A percentile compares a stretch with the other conserved stretches of the same genome.
These are phyloP conservation scores for Chymomyza amoena DNA, from an alignment of 2,888 invertebrate genomes.

Conservation along the genomic window DNA sequence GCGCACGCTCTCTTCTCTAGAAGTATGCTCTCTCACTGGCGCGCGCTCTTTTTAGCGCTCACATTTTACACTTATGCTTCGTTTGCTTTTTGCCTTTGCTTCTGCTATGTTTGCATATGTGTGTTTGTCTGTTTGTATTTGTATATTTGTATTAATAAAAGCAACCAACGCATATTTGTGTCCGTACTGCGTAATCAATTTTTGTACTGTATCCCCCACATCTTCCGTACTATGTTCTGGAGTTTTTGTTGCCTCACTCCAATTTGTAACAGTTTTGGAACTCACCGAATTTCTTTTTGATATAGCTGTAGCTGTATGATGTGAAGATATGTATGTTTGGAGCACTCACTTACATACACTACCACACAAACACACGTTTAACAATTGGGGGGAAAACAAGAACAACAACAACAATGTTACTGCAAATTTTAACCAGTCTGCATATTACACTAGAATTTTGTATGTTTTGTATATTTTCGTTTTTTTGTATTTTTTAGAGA, in stretches of 20 bases:
- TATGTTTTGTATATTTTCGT: constrained; percentile 2
- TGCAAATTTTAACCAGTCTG: not conserved
- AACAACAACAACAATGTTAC: constrained; percentile 1
- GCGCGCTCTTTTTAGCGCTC: constrained; percentile 28
- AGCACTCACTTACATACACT: constrained; percentile 24
- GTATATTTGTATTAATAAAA: constrained; percentile 56
- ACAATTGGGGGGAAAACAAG: not conserved
- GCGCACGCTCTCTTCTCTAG: constrained; percentile 50
- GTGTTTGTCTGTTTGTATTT: constrained; percentile 34
- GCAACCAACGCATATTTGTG: constrained; percentile 67
- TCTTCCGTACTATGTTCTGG: constrained; percentile 49
- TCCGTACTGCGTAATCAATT: constrained; percentile 65
- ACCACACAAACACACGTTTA: constrained; percentile 1
- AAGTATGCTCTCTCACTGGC: constrained; percentile 30
- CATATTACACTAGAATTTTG: constrained; percentile 3
- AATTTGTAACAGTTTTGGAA: constrained; percentile 38
- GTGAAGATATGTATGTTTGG: not conserved
- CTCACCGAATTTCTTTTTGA: not conserved
- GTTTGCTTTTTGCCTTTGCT: constrained; percentile 20
- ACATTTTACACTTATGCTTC: constrained; percentile 49
- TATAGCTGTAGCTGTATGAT: not conserved
- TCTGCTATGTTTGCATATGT: constrained; percentile 27
- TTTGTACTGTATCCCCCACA: constrained; percentile 24
- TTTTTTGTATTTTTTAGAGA: constrained; percentile 2
- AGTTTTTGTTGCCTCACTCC: not conserved